Percentiles rank a stretch among this genome's conserved stretches.
phyloP scores from a whole-genome alignment of 2,888 invertebrate genomes.

The Podabrus alpinus region DNA sequence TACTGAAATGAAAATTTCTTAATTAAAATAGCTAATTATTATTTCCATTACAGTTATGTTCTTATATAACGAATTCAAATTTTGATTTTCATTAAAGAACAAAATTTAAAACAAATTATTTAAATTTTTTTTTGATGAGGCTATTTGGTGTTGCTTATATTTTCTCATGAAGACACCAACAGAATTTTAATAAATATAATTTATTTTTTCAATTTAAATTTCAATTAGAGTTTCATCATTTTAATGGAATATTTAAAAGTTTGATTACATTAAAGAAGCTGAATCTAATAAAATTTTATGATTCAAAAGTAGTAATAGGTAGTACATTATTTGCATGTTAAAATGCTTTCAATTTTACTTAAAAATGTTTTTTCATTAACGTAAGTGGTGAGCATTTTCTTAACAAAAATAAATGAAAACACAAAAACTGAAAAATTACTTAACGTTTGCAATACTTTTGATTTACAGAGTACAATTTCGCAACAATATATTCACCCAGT shows the following conservation, averaged over 20 bases:
- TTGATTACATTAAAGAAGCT: not conserved
- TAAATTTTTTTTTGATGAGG: not conserved
- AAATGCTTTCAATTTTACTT: not conserved
- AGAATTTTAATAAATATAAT: not conserved
- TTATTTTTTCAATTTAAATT: not conserved
- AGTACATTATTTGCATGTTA: not conserved
- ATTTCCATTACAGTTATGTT: too few species aligned
- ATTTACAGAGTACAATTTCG: not conserved
- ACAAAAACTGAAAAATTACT: not conserved
- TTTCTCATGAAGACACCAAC: not conserved
- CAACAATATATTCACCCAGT: not conserved
- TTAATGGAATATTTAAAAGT: not conserved
- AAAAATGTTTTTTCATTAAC: not conserved
- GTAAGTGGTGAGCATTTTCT: not conserved
- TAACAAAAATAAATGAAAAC: not conserved
- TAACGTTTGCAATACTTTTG: not conserved
- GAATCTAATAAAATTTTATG: not conserved
- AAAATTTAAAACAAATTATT: not conserved
- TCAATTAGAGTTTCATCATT: not conserved
- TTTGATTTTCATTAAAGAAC: not conserved
- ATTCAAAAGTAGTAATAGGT: not conserved
- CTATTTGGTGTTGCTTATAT: not conserved
- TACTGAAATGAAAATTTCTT: too few species aligned
- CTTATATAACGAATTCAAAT: not conserved
- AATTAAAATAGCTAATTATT: too few species aligned